These are phyloP conservation scores for Macrotis lagotis DNA, from an alignment of 2,113 vertebrate species.

Conservation along the genomic window DNA sequence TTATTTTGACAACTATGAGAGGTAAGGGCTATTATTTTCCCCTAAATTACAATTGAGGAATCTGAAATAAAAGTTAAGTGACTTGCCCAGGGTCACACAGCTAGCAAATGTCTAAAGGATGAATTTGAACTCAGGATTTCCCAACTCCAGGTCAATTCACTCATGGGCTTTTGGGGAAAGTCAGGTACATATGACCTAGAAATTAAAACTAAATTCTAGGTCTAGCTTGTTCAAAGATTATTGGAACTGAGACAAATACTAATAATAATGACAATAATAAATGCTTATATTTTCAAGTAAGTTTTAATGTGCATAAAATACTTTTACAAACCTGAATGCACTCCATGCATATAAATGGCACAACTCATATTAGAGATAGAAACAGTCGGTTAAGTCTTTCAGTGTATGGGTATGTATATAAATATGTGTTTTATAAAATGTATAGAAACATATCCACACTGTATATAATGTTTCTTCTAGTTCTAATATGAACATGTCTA, in stretches of 20 bases:
- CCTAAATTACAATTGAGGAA: background rate
- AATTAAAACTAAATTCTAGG: conserved; percentile 43
- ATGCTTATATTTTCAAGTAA: background rate
- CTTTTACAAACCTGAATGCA: background rate
- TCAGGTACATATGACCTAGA: background rate
- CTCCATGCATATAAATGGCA: background rate
- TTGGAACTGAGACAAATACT: conserved; percentile 28
- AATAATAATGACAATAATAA: background rate
- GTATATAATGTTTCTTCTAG: too few species aligned
- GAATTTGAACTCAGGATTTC: background rate
- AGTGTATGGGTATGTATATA: background rate
- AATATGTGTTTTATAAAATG: background rate
- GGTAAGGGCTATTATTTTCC: background rate
- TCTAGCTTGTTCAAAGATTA: background rate
- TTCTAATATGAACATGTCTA: too few species aligned
- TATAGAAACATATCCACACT: too few species aligned
- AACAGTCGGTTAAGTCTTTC: background rate
- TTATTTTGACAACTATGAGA: background rate
- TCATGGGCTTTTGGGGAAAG: background rate
- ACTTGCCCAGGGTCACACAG: background rate
- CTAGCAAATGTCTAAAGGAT: background rate
- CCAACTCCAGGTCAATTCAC: background rate
- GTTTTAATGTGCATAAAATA: background rate
- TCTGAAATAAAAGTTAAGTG: background rate
- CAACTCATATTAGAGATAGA: background rate